Percentiles rank a stretch among this genome's conserved stretches.
These are phyloP conservation scores for Popillia japonica DNA, from an alignment of 1,140 invertebrate species.

Conservation along the genomic window DNA sequence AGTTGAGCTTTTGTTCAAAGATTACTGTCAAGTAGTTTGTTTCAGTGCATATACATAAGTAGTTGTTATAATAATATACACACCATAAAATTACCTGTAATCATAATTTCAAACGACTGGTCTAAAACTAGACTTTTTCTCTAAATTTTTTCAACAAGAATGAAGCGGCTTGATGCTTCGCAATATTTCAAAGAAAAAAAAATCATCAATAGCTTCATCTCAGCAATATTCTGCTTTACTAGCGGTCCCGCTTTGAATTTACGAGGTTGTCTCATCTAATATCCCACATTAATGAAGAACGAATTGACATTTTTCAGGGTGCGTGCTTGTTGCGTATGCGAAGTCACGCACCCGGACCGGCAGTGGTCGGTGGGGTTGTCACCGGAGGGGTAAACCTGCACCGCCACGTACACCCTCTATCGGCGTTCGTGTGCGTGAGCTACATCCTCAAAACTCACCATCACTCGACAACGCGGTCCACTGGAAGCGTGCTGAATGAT, in stretches of 20 bases:
- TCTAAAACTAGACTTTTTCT: too few species aligned
- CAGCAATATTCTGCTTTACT: neutral
- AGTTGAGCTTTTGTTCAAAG: too few species aligned
- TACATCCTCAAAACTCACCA: constrained; percentile 46
- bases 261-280: constrained; percentile 53
- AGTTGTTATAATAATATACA: too few species aligned
- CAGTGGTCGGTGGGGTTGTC: constrained; percentile 36
- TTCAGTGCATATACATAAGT: too few species aligned
- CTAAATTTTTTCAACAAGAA: too few species aligned
- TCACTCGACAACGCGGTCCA: constrained; percentile 18
- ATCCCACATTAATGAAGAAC: constrained; percentile 58
- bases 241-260: constrained; percentile 41
- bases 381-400: constrained; percentile 41
- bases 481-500: constrained; percentile 17
- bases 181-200: too few species aligned
- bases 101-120: too few species aligned
- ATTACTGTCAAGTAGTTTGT: too few species aligned
- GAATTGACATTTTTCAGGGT: constrained; percentile 59
- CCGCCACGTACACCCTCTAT: constrained; percentile 44
- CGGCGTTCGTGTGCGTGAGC: constrained; percentile 44
- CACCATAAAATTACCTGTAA: too few species aligned
- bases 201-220: constrained; percentile 7
- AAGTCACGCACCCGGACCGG: constrained; percentile 52
- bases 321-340: constrained; percentile 57
- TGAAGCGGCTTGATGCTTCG: too few species aligned